Evolutionary conservation across 2,888 invertebrate genomes (phyloP), one percentile per base, ranked within the genome.

Genomic region (Apomyelois bistriatella): DNA sequence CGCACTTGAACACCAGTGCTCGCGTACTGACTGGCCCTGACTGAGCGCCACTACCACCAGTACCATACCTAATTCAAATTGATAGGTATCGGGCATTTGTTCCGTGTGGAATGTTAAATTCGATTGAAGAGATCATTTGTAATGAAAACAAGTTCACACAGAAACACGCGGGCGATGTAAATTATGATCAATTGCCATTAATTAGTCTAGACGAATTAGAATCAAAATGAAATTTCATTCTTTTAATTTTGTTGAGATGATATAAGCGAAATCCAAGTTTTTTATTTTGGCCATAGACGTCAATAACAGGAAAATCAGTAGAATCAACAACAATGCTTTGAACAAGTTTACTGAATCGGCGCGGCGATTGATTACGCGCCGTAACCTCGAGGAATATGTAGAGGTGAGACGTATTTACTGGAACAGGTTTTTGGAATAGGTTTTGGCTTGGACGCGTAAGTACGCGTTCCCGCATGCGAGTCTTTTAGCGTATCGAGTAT

Each of bases 21-120:
- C 79, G 85, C 82, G 81, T 79, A 89, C 88, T 87, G 76, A 64
- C 47, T 66, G 73, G 74, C 77, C 78, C 62, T 76, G 76, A 74
- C 62, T 76, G 76, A 74, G 76, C 74, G 72, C 68, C 68, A 74
- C 54, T 48, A 53, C 69, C 64, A 60, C 65, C 67, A 53, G 68
- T 64, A 60, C 65, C 68, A 85, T 82, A 85, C 87, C 82, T 87
- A 86, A 86, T 79, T 82, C 66, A 58, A 70, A 70, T 73, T 72
- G 64, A 58, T 76, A 22, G 22, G 22, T 22, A 78, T 75, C 70
- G 70, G 70, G 68, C 78, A 71, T 75, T 78, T 70, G 68, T 72
- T 71, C 72, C 70, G 68, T 68, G 64, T 58, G 58, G 54, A 54
- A 57, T 60, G 58, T 62, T 64, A 69, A 69, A 72, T 73, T 66